A percentile compares a stretch with the other conserved stretches of the same genome.
phyloP scores from a whole-genome alignment of 2,113 vertebrate genomes.

The Condylura cristata region DNA sequence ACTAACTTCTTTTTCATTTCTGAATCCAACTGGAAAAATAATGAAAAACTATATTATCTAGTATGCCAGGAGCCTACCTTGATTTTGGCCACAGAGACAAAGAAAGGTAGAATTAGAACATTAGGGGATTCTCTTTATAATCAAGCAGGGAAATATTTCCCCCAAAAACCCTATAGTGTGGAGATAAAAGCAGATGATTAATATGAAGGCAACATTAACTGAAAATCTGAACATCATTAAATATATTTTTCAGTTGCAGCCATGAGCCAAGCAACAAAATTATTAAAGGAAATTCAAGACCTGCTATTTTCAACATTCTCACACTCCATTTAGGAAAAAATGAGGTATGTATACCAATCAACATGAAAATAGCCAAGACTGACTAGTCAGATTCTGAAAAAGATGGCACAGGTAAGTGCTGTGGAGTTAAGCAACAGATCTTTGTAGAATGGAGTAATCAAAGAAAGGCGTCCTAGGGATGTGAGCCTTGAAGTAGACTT shows the following conservation, averaged over 20 bases:
- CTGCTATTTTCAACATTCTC: not conserved
- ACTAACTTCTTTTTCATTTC: slow-evolving; percentile 15
- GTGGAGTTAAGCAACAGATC: not conserved
- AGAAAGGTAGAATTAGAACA: slow-evolving; percentile 51
- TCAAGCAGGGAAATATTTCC: slow-evolving; percentile 8
- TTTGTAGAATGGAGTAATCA: not conserved
- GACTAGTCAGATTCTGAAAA: not conserved
- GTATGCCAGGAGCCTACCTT: not conserved
- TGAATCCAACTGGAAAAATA: slow-evolving; percentile 42
- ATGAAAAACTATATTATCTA: not conserved
- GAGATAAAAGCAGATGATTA: slow-evolving; percentile 61
- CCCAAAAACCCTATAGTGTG: not conserved
- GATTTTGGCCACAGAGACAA: slow-evolving; percentile 22
- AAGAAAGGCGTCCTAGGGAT: not conserved
- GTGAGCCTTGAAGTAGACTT: not conserved
- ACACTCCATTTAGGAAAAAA: not conserved
- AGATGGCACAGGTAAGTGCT: not conserved
- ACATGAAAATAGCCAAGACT: not conserved
- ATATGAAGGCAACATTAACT: slow-evolving; percentile 6
- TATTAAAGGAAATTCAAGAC: slow-evolving; percentile 53
- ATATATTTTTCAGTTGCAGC: not conserved
- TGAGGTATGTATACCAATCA: not conserved
- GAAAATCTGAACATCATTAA: slow-evolving; percentile 43
- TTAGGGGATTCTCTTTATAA: slow-evolving; percentile 27
- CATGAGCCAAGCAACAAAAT: not conserved